These are phyloP conservation scores for Ephydatia muelleri DNA, from an alignment of 37 sponge, comb jelly and placozoan species.

Conservation along the genomic window DNA sequence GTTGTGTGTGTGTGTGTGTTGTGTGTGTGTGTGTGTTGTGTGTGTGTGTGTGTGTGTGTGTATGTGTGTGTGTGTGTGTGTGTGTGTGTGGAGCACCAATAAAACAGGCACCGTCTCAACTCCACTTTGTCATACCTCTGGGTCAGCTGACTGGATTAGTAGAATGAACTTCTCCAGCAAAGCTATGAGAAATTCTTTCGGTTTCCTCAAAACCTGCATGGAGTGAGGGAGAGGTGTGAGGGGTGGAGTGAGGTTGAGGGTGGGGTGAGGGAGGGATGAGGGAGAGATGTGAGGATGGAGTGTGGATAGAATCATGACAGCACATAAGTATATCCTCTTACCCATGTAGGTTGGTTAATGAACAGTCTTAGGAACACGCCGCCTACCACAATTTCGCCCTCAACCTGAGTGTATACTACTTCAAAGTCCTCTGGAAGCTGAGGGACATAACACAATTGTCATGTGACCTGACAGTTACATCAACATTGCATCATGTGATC, in stretches of 20 bases:
- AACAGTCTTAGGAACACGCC: conserved; percentile 96
- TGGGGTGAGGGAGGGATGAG: background rate
- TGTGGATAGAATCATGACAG: background rate
- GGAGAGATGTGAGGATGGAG: background rate
- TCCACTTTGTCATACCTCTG: conserved; percentile 60
- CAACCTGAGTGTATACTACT: conserved; percentile 91
- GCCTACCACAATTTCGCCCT: conserved; percentile 97
- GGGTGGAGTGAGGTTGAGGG: too few species aligned
- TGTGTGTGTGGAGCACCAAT: background rate
- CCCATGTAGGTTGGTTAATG: conserved; percentile 95
- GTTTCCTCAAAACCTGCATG: conserved; percentile 81
- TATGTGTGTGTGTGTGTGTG: conserved; percentile 10
- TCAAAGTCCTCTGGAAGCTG: conserved; percentile 93
- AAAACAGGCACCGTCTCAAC: background rate
- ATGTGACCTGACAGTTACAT: background rate
- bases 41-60: background rate
- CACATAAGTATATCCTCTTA: too few species aligned
- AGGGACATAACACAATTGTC: background rate
- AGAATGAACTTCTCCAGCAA: conserved; percentile 83
- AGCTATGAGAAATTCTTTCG: conserved; percentile 94
- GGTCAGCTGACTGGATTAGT: conserved; percentile 65
- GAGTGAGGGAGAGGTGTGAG: background rate
- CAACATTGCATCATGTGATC: too few species aligned
- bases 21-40: background rate
- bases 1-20: too few species aligned